These are phyloP conservation scores for Eira barbara DNA, from an alignment of 2,113 vertebrate species.

Conservation along the genomic window DNA sequence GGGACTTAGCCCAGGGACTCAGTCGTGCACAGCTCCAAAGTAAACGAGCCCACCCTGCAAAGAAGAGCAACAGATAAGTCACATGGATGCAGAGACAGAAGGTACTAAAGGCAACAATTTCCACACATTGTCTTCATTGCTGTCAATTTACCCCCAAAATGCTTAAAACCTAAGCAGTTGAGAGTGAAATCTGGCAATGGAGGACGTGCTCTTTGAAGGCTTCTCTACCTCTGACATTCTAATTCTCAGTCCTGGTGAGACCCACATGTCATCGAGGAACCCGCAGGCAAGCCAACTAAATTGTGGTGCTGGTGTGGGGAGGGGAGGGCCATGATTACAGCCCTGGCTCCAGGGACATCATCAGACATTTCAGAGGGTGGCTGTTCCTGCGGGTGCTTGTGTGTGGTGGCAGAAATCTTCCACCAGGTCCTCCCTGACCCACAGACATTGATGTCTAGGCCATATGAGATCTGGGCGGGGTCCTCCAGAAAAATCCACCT, in stretches of 20 bases:
- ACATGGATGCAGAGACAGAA: background rate
- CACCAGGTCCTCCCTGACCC: background rate
- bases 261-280: background rate
- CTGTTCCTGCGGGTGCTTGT: no score
- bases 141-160: background rate
- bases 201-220: background rate
- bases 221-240: background rate
- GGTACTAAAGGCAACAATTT: background rate
- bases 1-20: background rate
- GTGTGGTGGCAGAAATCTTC: background rate
- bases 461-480: background rate
- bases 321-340: background rate
- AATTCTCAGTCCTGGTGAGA: background rate
- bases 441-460: background rate
- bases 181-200: background rate
- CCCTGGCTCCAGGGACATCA: background rate
- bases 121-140: background rate
- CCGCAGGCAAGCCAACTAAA: background rate
- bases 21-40: background rate
- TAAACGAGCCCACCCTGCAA: background rate
- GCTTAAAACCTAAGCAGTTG: background rate
- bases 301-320: rapidly evolving
- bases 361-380: background rate
- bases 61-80: background rate
- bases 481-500: background rate